phyloP scores from a whole-genome alignment of 1,140 invertebrate genomes.

The Druon quercuslanigerum region DNA sequence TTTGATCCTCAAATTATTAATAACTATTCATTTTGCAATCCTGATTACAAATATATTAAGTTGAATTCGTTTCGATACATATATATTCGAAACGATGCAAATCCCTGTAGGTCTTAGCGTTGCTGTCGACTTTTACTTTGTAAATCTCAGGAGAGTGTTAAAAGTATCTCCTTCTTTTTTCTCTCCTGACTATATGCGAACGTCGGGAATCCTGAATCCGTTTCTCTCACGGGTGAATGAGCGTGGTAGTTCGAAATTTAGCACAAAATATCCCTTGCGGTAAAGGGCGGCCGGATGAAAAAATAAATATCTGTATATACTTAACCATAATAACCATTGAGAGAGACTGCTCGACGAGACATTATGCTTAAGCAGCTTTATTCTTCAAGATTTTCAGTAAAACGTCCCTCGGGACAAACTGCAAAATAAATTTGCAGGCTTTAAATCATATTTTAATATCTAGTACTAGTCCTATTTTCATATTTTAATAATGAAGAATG shows the following conservation, averaged over 20 bases:
- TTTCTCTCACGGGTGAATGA: constrained; percentile 66
- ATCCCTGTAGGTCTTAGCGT: constrained; percentile 52
- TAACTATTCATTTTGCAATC: too few species aligned
- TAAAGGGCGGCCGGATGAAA: constrained; percentile 51
- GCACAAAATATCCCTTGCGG: constrained; percentile 57
- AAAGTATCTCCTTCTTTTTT: constrained; percentile 57
- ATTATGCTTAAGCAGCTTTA: constrained; percentile 71
- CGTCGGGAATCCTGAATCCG: constrained; percentile 67
- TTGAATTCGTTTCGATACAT: background rate
- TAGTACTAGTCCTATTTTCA: background rate
- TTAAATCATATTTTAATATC: background rate
- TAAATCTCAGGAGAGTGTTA: constrained; percentile 47
- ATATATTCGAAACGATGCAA: constrained; percentile 43
- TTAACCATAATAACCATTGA: constrained; percentile 35
- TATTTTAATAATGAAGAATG: background rate
- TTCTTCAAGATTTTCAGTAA: constrained; percentile 65
- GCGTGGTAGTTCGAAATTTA: constrained; percentile 64
- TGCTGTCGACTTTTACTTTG: constrained; percentile 33
- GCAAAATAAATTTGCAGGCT: background rate
- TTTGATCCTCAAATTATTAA: too few species aligned
- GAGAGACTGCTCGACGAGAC: constrained; percentile 53
- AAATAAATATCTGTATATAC: constrained; percentile 46
- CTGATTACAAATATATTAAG: too few species aligned
- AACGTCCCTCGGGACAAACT: constrained; percentile 58
- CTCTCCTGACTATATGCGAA: constrained; percentile 52